Evolutionary conservation across 2,888 invertebrate genomes (phyloP), one percentile per base, ranked within the genome.

Genomic region (Lasioglossum calceatum): DNA sequence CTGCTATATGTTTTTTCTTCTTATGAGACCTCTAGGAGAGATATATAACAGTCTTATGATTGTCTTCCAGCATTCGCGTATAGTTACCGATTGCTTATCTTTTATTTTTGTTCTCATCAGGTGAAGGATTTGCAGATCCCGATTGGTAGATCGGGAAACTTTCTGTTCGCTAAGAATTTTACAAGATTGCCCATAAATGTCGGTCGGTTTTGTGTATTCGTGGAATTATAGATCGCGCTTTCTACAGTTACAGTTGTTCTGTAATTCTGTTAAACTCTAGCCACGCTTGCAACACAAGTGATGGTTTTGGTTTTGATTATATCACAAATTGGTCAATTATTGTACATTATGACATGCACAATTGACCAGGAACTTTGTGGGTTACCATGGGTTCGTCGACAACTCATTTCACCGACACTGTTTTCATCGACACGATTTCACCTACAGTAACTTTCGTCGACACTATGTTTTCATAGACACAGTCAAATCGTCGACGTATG

Each of bases 101-200:
- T 80, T 80, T 14, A 10, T 61, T n/a, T 74, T 79, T n/a, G 47
- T 73, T 36, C 61, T 58, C 32, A 23, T 44, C 16, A 73, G 36
- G 47, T 79, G 74, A 19, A 64, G 74, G 36, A 64, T 74, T 74
- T 80, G 64, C 19, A 80, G 39, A 39, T 36, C 32, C 32, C 32
- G 32, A 32, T 75, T 10, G 23, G 47, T 72, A 36, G 5, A 74
- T 80, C 1, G 39, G 50, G 74, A 58, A 67, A 80, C 19, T 27
- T 74, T 50, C 74, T 67, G 32, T 32, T 64, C 36, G 47, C 39
- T 50, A 80, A 39, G 19, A 80, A 74, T 44, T 80, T 79, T 16
- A 79, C 73, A n/a, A 79, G 79, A 74, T 74, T 73, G 36, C 67
- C 64, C 79, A 80, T 80, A 36, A 80, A 80, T 36, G 74, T 74